Evolutionary conservation across 2,113 vertebrate genomes (phyloP), one percentile per base, ranked within the genome.

Genomic region (Dicaeum eximium): DNA sequence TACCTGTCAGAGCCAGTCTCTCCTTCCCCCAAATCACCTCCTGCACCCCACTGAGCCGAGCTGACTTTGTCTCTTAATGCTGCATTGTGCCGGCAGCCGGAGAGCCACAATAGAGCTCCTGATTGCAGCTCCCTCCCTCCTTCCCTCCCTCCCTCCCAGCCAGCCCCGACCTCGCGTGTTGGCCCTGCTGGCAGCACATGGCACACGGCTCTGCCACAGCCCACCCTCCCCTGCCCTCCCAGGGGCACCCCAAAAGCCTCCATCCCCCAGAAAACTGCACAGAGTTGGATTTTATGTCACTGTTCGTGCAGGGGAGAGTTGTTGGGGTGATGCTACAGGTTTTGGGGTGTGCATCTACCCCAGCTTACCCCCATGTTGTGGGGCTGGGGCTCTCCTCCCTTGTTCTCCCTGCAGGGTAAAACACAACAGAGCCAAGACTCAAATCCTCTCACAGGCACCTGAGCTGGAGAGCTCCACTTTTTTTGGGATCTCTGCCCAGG

Each of bases 221-320:
- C 44, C 57, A 11, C 28, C 80, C 11, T 4, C 80, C 67, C 33
- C 51, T 81, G 21, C 61, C 24, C 8, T 28, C 25, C 69, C 13
- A 5, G 28, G 57, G 45, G 8, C 3, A 18, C 33, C 37, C 56
- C 45, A 17, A 51, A 38, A 21, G 0, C 14, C 33, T 22, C 37
- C 27, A n/a, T 20, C 44, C 42, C 28, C 65, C n/a, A 31, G 30
- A 38, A 72, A 66, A 30, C 1, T 2, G 31, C 15, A 13, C 2
- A 1, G 0, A 1, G 23, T 8, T 30, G 3, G 33, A 21, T 57
- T 50, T 66, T 2, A 2, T 3, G 16, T 20, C 5, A 1, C 33
- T 23, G 35, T 7, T 64, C 0, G 0, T 2, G 16, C 10, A 27
- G 37, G n/a, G 20, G 10, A 80, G 64, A 60, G 45, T 33, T 62